Conservation (phyloP, 1,140 invertebrate genomes). For the Pseudoatta argentina region DNA sequence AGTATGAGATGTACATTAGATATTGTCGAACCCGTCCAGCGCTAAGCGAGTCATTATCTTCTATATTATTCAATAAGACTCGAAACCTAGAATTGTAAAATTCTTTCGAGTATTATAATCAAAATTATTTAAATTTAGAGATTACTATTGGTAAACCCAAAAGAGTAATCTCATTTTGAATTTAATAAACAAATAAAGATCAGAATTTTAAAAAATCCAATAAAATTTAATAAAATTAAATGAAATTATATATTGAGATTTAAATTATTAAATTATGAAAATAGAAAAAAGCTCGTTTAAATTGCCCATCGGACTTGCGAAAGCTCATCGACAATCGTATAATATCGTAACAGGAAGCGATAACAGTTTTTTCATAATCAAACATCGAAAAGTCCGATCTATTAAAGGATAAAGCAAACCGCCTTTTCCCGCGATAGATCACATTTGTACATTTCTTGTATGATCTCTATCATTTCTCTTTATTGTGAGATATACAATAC, state of each 20-base stretch:
- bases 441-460: conserved; percentile 77
- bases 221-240: not conserved
- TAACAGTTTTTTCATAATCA: conserved; percentile 75
- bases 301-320: conserved; percentile 74
- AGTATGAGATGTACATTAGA: conserved; percentile 64
- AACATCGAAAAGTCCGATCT: conserved; percentile 80
- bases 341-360: conserved; percentile 66
- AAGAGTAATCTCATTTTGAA: conserved; percentile 13
- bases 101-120: conserved; percentile 9
- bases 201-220: not conserved
- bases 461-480: conserved; percentile 80
- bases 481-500: conserved; percentile 71
- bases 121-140: conserved; percentile 8
- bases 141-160: not conserved
- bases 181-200: not conserved
- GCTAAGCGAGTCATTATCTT: conserved; percentile 19
- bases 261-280: conserved; percentile 6
- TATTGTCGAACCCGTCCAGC: conserved; percentile 45
- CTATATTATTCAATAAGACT: conserved; percentile 28
- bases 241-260: conserved; percentile 6
- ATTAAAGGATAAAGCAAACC: conserved; percentile 69
- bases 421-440: conserved; percentile 74
- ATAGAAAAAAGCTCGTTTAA: conserved; percentile 35
- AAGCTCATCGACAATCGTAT: conserved; percentile 81
- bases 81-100: conserved; percentile 1